These are phyloP conservation scores for Sciurus vulgaris DNA, from an alignment of 2,797 vertebrate genomes.

Conservation along the genomic window DNA sequence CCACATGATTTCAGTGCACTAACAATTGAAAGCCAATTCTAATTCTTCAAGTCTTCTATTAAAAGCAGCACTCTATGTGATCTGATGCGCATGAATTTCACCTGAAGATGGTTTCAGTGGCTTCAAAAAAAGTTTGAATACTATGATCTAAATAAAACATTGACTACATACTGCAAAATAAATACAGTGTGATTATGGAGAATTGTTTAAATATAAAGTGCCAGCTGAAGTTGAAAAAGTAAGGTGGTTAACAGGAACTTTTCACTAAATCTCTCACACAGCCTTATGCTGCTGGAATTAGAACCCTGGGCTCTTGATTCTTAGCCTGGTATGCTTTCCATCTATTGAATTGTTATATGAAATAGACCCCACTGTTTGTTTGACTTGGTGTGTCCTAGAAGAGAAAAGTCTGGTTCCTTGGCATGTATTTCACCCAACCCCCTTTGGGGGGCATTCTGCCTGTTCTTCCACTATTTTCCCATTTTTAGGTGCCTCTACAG, in stretches of 20 bases:
- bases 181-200: conserved; percentile 39
- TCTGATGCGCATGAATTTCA: conserved; percentile 26
- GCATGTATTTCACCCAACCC: conserved; percentile 13
- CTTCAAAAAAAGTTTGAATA: conserved; percentile 47
- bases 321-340: conserved; percentile 31
- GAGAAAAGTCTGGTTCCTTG: conserved; percentile 66
- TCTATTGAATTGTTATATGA: conserved; percentile 22
- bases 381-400: conserved; percentile 52
- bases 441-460: not conserved
- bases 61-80: not conserved
- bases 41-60: not conserved
- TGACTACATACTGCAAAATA: conserved; percentile 50
- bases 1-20: conserved; percentile 5
- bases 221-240: conserved; percentile 32
- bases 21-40: conserved; percentile 29
- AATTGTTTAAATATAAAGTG: conserved; percentile 4
- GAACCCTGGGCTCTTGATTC: conserved; percentile 35
- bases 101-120: conserved; percentile 30
- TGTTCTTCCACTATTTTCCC: not conserved
- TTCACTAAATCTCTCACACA: not conserved
- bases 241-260: not conserved
- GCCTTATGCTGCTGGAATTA: conserved; percentile 19
- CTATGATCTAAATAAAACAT: conserved; percentile 9
- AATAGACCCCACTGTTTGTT: conserved; percentile 27
- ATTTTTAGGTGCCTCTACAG: conserved; percentile 28